These are phyloP conservation scores for Luidia sarsii DNA, from an alignment of 53 echinoderm and acorn worm species.

Conservation along the genomic window DNA sequence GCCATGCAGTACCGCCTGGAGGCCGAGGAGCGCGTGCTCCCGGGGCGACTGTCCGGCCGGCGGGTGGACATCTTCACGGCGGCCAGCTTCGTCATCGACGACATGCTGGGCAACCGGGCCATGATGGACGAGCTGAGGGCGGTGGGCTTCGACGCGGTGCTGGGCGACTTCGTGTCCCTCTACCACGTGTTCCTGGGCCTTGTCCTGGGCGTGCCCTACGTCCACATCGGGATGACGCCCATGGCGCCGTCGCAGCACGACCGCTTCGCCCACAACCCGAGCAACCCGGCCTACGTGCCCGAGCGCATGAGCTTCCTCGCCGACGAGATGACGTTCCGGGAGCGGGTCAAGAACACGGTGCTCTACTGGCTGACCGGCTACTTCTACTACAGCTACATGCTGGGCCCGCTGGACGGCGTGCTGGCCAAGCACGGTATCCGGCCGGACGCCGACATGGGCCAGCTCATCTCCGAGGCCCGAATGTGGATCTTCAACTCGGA, in stretches of 20 bases:
- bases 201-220: slow-evolving; percentile 1
- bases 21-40: background rate
- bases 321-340: slow-evolving; percentile 35
- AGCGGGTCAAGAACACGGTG: slow-evolving; percentile 20
- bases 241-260: slow-evolving; percentile 16
- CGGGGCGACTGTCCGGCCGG: background rate
- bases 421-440: background rate
- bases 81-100: background rate
- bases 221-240: slow-evolving; percentile 12
- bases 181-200: slow-evolving; percentile 24
- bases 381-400: slow-evolving; percentile 9
- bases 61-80: background rate
- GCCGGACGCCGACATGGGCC: slow-evolving; percentile 19
- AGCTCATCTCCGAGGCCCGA: slow-evolving; percentile 7
- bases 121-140: background rate
- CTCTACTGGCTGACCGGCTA: slow-evolving; percentile 16
- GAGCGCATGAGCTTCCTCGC: slow-evolving; percentile 16
- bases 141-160: slow-evolving; percentile 11
- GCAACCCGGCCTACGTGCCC: slow-evolving; percentile 46
- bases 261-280: slow-evolving; percentile 16
- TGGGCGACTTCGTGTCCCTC: slow-evolving; percentile 17
- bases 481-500: slow-evolving; percentile 29
- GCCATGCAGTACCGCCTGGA: slow-evolving; percentile 8
- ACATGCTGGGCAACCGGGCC: background rate
- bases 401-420: background rate